phyloP scores from a whole-genome alignment of 2,797 vertebrate genomes.

The Myotis daubentonii region DNA sequence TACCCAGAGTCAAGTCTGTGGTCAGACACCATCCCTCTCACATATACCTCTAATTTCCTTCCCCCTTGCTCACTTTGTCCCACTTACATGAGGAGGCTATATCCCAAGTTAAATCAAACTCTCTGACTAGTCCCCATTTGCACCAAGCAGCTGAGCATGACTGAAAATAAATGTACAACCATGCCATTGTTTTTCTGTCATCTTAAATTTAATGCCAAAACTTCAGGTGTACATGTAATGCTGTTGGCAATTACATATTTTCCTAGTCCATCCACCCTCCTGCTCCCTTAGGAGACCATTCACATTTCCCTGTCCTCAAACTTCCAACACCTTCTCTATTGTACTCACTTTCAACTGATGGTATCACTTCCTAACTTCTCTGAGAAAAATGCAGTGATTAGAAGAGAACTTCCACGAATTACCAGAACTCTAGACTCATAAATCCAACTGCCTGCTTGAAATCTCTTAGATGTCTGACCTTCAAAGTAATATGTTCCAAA shows the following conservation, averaged over 20 bases:
- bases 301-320: background rate
- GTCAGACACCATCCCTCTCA: background rate
- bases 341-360: background rate
- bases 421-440: background rate
- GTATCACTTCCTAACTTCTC: background rate
- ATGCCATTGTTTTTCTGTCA: background rate
- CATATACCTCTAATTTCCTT: background rate
- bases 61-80: background rate
- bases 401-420: background rate
- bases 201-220: conserved; percentile 17
- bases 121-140: background rate
- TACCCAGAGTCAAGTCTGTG: background rate
- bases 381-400: conserved; percentile 15
- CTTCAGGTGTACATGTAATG: background rate
- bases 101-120: background rate
- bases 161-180: background rate
- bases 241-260: background rate
- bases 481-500: background rate
- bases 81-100: background rate
- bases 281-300: background rate
- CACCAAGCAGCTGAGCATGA: background rate
- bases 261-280: background rate
- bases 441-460: background rate
- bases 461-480: background rate
- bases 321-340: background rate